Evolutionary conservation across 1,140 invertebrate genomes (phyloP), one percentile per base, ranked within the genome.

Genomic region (Trichonephila inaurata): DNA sequence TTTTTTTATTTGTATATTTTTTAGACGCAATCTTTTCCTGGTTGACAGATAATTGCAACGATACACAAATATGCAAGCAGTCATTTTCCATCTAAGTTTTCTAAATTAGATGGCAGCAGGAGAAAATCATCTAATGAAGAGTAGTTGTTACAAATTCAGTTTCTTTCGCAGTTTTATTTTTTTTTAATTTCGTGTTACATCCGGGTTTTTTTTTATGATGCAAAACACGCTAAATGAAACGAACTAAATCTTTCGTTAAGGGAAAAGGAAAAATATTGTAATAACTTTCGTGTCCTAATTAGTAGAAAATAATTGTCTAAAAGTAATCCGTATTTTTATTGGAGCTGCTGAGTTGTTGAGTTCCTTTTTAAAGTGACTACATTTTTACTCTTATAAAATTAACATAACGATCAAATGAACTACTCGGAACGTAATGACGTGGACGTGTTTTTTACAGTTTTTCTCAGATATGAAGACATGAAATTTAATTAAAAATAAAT

Each of bases 271-370:
- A 77, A 77, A 77, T 77, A 69, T 69, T 69, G n/a, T 69, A 69
- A 69, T 69, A 69, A 69, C n/a, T 19, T 77, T 33, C 72, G 28
- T 77, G 72, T 18, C 14, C 72, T 77, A 77, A 77, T 77, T 77
- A 77, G 72, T 40, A 33, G 72, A 33, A 77, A 77, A 77, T 77
- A 77, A 77, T 77, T 77, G 72, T 33, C 72, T 77, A 40, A 77
- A 77, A 77, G 28, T 77, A 77, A 77, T 77, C 28, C 33, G 33
- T 40, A 77, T 77, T 77, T 64, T 77, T 40, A 77, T 77, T 18
- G 12, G 72, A 77, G 33, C 5, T 77, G 72, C 72, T 40, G 33
- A 77, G 33, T 40, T 40, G 33, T 40, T 77, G 33, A 77, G 72
- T 40, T 77, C 72, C 18, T 19, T 18, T 77, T 77, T 33, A 77